These are phyloP conservation scores for Psilopsiagon aymara DNA, from an alignment of 2,113 vertebrate genomes.

Conservation along the genomic window DNA sequence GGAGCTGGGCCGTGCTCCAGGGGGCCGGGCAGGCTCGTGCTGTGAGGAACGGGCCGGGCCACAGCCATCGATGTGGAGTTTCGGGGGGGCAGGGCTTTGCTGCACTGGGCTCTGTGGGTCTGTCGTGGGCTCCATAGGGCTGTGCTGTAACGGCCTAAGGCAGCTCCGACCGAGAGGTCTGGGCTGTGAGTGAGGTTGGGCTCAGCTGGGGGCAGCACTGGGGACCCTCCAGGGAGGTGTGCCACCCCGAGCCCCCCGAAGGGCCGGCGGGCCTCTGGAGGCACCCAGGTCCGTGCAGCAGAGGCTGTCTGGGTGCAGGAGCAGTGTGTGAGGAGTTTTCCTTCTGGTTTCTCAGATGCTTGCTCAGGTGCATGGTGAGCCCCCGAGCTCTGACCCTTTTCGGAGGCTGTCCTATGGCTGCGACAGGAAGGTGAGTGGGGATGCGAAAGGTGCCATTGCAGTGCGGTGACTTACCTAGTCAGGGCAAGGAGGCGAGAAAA, in stretches of 20 bases:
- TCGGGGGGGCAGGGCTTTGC: neutral
- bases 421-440: slow-evolving; percentile 33
- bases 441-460: neutral
- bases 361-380: neutral
- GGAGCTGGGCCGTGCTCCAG: neutral
- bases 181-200: neutral
- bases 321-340: neutral
- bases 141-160: neutral
- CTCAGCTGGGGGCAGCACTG: accelerated
- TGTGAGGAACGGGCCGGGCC: neutral
- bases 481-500: neutral
- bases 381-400: neutral
- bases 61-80: accelerated
- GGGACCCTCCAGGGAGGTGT: neutral
- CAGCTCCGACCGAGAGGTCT: neutral
- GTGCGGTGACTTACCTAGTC: neutral
- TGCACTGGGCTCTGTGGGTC: too few relatives aligned
- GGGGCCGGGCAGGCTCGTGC: neutral
- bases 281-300: accelerated
- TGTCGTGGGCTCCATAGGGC: neutral
- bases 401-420: neutral
- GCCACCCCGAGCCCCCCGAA: neutral
- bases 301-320: neutral
- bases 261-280: neutral
- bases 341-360: slow-evolving; percentile 26